These are phyloP conservation scores for Pycnonotus jocosus DNA, from an alignment of 2,113 vertebrate species.

Conservation along the genomic window DNA sequence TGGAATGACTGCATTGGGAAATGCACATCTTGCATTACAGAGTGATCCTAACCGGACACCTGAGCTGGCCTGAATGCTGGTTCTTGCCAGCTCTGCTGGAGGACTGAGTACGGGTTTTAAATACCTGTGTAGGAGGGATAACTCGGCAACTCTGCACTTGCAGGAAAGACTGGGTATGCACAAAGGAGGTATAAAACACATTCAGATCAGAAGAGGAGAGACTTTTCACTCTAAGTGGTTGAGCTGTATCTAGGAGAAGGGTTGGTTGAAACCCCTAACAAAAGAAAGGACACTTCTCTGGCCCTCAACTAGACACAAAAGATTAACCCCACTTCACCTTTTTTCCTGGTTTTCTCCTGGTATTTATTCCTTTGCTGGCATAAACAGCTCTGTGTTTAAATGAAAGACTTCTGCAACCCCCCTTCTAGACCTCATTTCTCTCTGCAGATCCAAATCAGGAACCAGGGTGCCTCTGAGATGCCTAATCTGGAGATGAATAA, in stretches of 20 bases:
- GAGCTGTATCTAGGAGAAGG: neutral
- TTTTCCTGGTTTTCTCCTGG: neutral
- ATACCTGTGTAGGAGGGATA: neutral
- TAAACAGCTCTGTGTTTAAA: neutral
- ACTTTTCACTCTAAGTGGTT: neutral
- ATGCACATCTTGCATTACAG: fast-evolving
- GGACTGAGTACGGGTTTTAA: neutral
- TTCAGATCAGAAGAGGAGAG: neutral
- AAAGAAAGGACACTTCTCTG: neutral
- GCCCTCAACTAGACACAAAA: neutral
- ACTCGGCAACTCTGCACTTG: neutral
- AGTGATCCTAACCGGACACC: neutral
- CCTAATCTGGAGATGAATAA: neutral
- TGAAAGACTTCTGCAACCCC: neutral
- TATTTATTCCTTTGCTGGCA: neutral
- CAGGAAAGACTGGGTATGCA: neutral
- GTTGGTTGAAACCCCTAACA: neutral
- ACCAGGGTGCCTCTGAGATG: neutral
- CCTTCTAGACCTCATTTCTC: neutral
- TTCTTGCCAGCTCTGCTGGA: neutral
- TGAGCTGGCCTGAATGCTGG: neutral
- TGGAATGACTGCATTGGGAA: neutral
- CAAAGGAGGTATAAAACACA: neutral
- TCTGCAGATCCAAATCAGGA: neutral
- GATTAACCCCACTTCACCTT: neutral